Evolutionary conservation across 2,797 vertebrate genomes (phyloP).

Genomic region (Muscicapa comitata): DNA sequence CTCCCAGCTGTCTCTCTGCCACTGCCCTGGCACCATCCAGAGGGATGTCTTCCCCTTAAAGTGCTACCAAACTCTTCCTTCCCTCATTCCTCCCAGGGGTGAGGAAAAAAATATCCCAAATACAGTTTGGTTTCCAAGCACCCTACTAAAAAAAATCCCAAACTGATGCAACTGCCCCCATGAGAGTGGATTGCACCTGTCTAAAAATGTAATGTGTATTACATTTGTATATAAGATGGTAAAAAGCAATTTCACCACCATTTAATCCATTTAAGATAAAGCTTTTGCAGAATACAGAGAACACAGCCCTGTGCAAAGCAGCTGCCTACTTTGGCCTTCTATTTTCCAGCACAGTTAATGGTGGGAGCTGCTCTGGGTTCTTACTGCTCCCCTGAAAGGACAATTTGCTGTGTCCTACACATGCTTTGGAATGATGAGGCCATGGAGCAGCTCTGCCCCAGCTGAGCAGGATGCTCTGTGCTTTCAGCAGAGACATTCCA

Average conservation of each 20-base stretch:
- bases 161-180: neutral
- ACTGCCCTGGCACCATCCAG: neutral
- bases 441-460: neutral
- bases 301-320: neutral
- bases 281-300: neutral
- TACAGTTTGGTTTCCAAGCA: neutral
- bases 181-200: neutral
- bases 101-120: neutral
- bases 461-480: neutral
- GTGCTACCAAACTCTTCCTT: neutral
- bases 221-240: neutral
- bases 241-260: neutral
- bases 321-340: neutral
- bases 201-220: neutral
- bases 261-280: neutral
- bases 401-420: neutral
- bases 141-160: neutral
- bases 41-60: neutral
- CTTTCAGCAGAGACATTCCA: neutral
- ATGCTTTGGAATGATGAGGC: fast-evolving
- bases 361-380: neutral
- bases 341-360: neutral
- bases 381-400: neutral
- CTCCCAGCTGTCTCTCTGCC: neutral
- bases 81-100: neutral